Conservation (phyloP, 2,797 vertebrate species). For the Clarias fuscus region DNA sequence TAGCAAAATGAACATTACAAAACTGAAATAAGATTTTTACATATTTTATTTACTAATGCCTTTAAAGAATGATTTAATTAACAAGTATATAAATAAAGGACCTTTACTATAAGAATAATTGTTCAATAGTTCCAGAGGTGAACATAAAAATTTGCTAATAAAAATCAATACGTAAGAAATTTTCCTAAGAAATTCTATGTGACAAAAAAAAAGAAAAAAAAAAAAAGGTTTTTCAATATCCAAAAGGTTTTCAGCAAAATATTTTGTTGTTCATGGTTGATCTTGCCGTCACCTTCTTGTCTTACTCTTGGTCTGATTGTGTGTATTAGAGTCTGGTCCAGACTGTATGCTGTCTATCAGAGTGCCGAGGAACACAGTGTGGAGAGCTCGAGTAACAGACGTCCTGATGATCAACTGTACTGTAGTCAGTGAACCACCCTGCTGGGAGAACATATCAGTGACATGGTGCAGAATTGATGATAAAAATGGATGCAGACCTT, state of each 20-base stretch:
- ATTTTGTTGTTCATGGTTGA: too few relatives aligned
- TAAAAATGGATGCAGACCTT: not conserved
- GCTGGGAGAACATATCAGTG: not conserved
- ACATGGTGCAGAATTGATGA: slow-evolving; percentile 46
- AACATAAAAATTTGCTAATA: not conserved
- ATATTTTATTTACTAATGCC: too few relatives aligned
- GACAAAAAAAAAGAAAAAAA: not conserved
- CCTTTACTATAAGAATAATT: not conserved
- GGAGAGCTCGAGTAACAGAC: slow-evolving; percentile 10
- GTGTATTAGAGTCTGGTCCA: not conserved
- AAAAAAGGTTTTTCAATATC: too few relatives aligned
- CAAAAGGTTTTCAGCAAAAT: too few relatives aligned
- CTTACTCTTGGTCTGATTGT: slow-evolving; percentile 1
- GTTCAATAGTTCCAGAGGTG: not conserved
- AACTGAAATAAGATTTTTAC: too few relatives aligned
- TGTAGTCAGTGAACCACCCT: fast-evolving
- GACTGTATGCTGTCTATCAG: fast-evolving
- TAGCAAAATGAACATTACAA: not conserved
- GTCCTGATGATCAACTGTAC: slow-evolving; percentile 33
- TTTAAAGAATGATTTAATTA: not conserved
- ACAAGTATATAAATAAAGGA: not conserved
- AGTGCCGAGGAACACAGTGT: slow-evolving; percentile 32
- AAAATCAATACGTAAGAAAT: not conserved
- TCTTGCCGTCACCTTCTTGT: not conserved
- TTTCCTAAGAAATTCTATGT: too few relatives aligned